Evolutionary conservation across 2,113 vertebrate genomes (phyloP).

Genomic region (Zosterops hypoxanthus): DNA sequence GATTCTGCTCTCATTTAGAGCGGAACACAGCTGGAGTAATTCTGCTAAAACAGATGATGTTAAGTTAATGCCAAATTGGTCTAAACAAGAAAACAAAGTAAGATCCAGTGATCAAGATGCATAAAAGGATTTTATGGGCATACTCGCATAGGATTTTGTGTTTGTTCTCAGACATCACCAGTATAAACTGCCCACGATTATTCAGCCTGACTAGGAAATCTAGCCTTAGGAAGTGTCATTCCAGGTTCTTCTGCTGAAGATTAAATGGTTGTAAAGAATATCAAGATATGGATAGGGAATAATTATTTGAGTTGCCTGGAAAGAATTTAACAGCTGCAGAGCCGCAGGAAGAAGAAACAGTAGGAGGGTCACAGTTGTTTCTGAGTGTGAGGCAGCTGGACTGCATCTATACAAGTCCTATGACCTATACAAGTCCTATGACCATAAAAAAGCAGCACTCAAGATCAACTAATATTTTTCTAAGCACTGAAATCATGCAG

Average conservation of each 20-base stretch:
- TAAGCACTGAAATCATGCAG: neutral
- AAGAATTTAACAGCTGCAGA: slow-evolving; percentile 48
- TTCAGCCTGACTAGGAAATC: neutral
- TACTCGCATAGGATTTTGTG: neutral
- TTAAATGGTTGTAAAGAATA: slow-evolving; percentile 10
- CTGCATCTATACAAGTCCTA: neutral
- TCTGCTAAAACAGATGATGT: neutral
- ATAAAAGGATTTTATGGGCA: neutral
- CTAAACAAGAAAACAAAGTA: neutral
- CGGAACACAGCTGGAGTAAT: neutral
- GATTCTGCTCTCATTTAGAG: neutral
- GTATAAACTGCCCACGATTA: neutral
- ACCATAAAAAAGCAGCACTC: neutral
- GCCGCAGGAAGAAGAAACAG: neutral
- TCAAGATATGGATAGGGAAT: neutral
- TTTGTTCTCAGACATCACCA: neutral
- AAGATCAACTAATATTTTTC: neutral
- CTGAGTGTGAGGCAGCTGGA: neutral
- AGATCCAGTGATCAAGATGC: neutral
- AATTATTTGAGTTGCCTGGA: neutral
- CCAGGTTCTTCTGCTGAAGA: neutral
- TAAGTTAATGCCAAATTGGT: neutral
- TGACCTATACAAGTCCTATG: neutral
- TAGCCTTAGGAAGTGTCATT: neutral
- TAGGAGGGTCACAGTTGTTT: neutral